Base-by-base conservation (phyloP, 2,797 vertebrate species). In the Trichosurus vulpecula region DNA sequence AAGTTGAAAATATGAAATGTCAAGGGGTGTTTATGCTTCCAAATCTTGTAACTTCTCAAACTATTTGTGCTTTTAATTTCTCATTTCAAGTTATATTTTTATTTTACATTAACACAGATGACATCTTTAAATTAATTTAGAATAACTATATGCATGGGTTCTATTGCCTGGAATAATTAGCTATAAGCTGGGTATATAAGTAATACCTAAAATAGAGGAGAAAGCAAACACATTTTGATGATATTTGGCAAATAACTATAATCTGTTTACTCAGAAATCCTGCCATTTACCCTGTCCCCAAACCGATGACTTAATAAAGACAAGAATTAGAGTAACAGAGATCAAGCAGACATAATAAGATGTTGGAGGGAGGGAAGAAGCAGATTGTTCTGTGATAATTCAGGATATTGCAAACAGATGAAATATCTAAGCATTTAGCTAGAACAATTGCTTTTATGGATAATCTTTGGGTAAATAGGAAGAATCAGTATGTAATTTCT, bases 221-320 rank as follows among this genome's bases (percentile, higher is more conserved):
- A 96, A 96, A 93, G 30, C 29, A 96, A 96, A 93, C 47, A 92
- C 9, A 53, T 92, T 81, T 74, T 19, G 54, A 19, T 93, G 12
- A 95, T 66, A 96, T 94, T 95, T 95, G 91, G 91, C 81, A 96
- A 95, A 91, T 94, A 41, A 41, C 47, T 93, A 6, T 87, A 90
- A 35, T 94, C 41, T 95, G 54, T 93, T 96, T 96, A 87, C 90
- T 93, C 92, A 87, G 92, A 96, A 93, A 96, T 93, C 55, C 81
- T 94, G 29, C n/a, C 47, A 91, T 51, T 96, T 96, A 93, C 16
- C 35, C 95, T 81, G 29, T 90, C 94, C 57, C 58, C 93, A 97
- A 94, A 91, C 12, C 47, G 95, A 6, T 94, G 92, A 92, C 91
- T 94, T 93, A 94, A 92, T 47, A 92, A 96, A 95, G 35, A 58